Base-by-base conservation (phyloP, 2,888 invertebrate species). In the Auanema freiburgensis region DNA sequence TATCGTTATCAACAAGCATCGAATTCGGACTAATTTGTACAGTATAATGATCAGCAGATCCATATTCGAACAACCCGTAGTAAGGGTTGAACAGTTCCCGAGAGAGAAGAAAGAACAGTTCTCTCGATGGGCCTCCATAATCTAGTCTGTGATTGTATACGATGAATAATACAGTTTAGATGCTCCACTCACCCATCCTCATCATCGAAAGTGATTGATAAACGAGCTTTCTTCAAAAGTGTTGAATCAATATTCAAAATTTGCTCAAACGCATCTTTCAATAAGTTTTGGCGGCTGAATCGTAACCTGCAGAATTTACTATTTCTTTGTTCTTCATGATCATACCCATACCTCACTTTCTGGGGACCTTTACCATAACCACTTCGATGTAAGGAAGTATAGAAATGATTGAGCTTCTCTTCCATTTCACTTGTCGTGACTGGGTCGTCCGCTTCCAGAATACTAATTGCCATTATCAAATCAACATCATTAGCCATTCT, bases 51-150 rank as follows among this genome's bases (percentile, higher is more conserved):
- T 97, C 95, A 84, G 94, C 94, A 53, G 95, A 95, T 0, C 95
- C 94, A 85, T 97, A 97, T 86, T 97, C 96, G 85, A 97, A 97
- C 65, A 96, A 88, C 0, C 96, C 96, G 81, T 97, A 96, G 85
- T 96, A 96, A 0, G 97, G 97, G 88, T 97, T 96, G 87, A 97
- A 97, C 11, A 97, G 88, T 84, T 97, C 94, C 59, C 96, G 88
- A 0, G 95, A 96, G n/a, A 97, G 87, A 33, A 97, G 89, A 86
- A 95, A 96, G 89, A 97, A 97, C 87, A 97, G 95, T 86, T 97
- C 97, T 33, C 95, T 88, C 12, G 94, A 94, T 1, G 96, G 96
- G 0, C 97, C 97, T 51, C 97, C 96, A 85, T 97, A 97, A 87
- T 97, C 97, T 65, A 97, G 86, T 40, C 86, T 86, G 77, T 44